Evolutionary conservation across 2,113 vertebrate species (phyloP), one percentile per base, ranked within the genome.

Genomic region (Pelobates fuscus): DNA sequence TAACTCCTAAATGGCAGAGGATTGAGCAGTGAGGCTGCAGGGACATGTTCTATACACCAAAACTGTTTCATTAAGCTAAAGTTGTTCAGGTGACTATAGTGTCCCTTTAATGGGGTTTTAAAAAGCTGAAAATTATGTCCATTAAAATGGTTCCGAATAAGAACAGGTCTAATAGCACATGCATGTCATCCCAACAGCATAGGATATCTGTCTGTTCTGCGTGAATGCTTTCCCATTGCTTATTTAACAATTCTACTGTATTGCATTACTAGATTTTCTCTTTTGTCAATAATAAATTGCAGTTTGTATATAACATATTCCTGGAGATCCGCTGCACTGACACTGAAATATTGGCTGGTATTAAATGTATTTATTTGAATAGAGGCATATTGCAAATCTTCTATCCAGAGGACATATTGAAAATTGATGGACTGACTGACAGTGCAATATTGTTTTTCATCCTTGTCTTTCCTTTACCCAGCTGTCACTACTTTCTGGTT

Each of bases 331-430:
- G 41, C 20, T 62, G 58, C 43, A 30, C 37, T 72, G 70, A 63
- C 59, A 71, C 32, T 30, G 59, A 63, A 63, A 72, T 52, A 72
- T 72, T 72, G 44, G 18, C 25, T n/a, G 18, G 58, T 61, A 62
- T 61, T 71, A 52, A 52, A 71, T 63, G 70, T 71, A 29, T 63
- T 63, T 63, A 63, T 73, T 73, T 73, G 44, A 55, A 63, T 46
- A 55, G 46, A 5, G 14, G 60, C 46, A 55, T 14, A 54, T 54
- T 73, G 44, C 49, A 64, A 63, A 55, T 8, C 29, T 14, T 55
- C 4, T 65, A 54, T 54, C 46, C 46, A 20, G 44, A 41, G 62
- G 41, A 41, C 12, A 73, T 29, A 29, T 15, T 55, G 46, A 63
- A 63, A 72, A 18, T 12, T 65, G 62, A 43, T 65, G 37, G 46